Conservation (phyloP, 2,888 invertebrate species). For the Cheilosia scutellata region DNA sequence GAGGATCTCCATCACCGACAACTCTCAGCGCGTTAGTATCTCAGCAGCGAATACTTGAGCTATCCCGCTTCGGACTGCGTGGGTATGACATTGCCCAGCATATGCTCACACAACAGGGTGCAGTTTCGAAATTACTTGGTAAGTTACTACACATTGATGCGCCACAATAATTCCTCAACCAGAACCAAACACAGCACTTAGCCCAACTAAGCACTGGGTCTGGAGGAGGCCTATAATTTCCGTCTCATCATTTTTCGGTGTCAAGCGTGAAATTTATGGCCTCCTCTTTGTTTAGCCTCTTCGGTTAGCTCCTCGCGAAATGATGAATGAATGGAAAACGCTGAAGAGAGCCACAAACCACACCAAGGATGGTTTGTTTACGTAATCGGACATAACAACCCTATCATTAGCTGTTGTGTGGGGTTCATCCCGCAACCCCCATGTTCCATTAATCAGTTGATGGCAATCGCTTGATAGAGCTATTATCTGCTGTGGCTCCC, state of each 20-base stretch:
- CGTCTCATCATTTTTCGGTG: conserved; percentile 74
- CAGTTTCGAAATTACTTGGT: conserved; percentile 83
- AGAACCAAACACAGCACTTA: conserved; percentile 60
- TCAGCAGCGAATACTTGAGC: conserved; percentile 82
- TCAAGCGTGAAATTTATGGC: conserved; percentile 76
- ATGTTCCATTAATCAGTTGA: conserved; percentile 72
- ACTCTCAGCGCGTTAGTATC: conserved; percentile 90
- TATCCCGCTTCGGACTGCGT: conserved; percentile 82
- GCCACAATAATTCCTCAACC: conserved; percentile 24
- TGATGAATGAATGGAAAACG: conserved; percentile 57
- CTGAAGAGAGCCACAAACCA: conserved; percentile 16
- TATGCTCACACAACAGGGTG: conserved; percentile 83
- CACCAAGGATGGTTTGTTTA: conserved; percentile 79
- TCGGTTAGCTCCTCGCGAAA: background rate
- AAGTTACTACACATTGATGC: conserved; percentile 76
- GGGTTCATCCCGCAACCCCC: conserved; percentile 36
- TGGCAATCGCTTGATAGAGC: conserved; percentile 81
- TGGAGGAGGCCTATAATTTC: conserved; percentile 66
- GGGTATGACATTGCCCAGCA: conserved; percentile 83
- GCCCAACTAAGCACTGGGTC: conserved; percentile 55
- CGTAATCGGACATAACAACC: conserved; percentile 80
- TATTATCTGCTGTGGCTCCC: conserved; percentile 78
- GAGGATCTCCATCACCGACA: conserved; percentile 84
- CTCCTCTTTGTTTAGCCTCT: conserved; percentile 22
- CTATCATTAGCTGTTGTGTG: conserved; percentile 78